These are phyloP conservation scores for Stercorarius parasiticus DNA, from an alignment of 2,113 vertebrate species.

Conservation along the genomic window DNA sequence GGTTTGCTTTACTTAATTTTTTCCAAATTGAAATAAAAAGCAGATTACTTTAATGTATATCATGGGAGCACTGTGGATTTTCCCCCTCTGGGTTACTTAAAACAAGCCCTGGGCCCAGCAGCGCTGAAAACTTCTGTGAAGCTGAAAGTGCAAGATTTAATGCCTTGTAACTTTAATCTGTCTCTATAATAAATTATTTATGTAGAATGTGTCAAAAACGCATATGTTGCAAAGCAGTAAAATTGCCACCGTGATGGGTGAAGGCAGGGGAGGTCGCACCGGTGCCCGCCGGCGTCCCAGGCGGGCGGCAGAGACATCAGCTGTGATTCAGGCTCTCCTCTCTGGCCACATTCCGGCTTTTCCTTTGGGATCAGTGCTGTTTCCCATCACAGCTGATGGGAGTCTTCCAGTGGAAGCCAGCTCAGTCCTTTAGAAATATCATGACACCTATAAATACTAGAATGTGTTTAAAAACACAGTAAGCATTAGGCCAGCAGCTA, in stretches of 20 bases:
- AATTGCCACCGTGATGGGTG: not conserved
- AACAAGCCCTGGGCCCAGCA: constrained; percentile 26
- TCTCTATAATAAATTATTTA: not conserved
- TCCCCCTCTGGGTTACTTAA: not conserved
- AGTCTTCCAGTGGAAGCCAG: not conserved
- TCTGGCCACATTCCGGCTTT: not conserved
- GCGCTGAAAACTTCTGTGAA: not conserved
- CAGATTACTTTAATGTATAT: constrained; percentile 17
- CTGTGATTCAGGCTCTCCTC: not conserved
- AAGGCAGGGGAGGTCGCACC: not conserved
- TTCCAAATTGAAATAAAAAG: constrained; percentile 29
- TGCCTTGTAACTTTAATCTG: constrained; percentile 33
- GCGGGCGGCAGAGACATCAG: not conserved
- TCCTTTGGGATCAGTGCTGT: not conserved
- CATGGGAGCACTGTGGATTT: not conserved
- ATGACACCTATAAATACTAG: not conserved
- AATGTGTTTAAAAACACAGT: not conserved
- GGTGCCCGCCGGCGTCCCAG: not conserved
- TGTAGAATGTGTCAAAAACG: not conserved
- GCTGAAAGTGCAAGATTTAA: constrained; percentile 40
- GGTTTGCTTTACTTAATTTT: constrained; percentile 39
- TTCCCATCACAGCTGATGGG: not conserved
- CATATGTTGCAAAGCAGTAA: not conserved
- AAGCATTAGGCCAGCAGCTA: not conserved
- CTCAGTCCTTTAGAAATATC: not conserved